Conservation (phyloP, 2,888 invertebrate species). For the Drosophila phalerata region DNA sequence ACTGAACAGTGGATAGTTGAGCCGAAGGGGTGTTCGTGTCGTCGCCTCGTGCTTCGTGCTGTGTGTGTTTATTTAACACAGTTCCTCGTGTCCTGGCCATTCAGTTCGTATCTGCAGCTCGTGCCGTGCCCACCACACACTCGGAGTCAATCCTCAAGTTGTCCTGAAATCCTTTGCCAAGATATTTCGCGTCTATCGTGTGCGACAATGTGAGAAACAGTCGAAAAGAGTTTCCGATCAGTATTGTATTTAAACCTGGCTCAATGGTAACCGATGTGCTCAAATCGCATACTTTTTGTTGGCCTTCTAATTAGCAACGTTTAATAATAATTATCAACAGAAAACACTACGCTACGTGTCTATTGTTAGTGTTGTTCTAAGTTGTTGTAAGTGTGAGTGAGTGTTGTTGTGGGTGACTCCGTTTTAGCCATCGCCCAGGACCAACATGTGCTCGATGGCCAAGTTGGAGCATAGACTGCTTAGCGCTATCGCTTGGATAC, state of each 20-base stretch:
- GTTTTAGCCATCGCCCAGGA: constrained; percentile 21
- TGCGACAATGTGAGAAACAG: constrained; percentile 50
- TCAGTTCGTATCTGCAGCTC: constrained; percentile 77
- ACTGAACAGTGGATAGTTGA: constrained; percentile 16
- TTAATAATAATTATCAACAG: neutral
- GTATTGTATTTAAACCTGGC: constrained; percentile 36
- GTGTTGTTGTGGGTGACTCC: constrained; percentile 24
- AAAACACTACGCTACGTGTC: neutral
- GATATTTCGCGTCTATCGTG: constrained; percentile 31
- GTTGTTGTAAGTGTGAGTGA: constrained; percentile 5
- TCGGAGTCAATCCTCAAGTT: constrained; percentile 7
- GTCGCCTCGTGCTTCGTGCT: constrained; percentile 30
- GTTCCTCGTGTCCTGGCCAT: constrained; percentile 59
- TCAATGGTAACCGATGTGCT: constrained; percentile 53
- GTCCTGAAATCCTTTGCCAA: neutral
- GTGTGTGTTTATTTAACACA: constrained; percentile 77
- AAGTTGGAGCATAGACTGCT: constrained; percentile 48
- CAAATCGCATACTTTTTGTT: constrained; percentile 42
- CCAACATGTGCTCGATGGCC: constrained; percentile 44
- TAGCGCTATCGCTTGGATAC: constrained; percentile 53
- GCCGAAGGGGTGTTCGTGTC: constrained; percentile 38
- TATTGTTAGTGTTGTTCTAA: neutral
- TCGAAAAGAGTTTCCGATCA: constrained; percentile 33
- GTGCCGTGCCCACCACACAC: constrained; percentile 52
- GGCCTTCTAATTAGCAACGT: constrained; percentile 22